Percentiles rank a stretch among this genome's conserved stretches.
Conservation (phyloP, 2,888 invertebrate genomes). For the Camptogramma bilineatum region DNA sequence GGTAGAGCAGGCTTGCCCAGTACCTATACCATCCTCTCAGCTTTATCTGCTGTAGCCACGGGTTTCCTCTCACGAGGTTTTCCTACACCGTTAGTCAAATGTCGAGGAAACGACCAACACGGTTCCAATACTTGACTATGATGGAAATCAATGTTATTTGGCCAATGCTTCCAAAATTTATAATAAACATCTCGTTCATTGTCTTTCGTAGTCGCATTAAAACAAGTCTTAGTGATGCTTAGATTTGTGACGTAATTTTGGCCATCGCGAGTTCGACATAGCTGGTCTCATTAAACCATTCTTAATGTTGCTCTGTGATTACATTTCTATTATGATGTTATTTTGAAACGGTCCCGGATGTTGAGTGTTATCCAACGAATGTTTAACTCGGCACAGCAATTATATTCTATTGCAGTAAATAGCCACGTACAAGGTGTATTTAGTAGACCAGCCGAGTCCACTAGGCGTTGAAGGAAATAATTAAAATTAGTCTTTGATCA, state of each 20-base stretch:
- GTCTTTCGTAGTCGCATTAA: too few species aligned
- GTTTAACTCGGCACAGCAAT: slow-evolving; percentile 38
- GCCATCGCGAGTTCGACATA: background rate
- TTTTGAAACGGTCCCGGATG: slow-evolving; percentile 46
- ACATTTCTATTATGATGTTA: slow-evolving; percentile 41
- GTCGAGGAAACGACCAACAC: too few species aligned
- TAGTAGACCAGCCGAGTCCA: slow-evolving; percentile 32
- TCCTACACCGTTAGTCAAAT: too few species aligned
- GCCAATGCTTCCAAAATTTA: too few species aligned
- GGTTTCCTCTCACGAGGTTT: too few species aligned
- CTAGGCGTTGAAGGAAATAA: slow-evolving; percentile 51
- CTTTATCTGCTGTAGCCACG: background rate
- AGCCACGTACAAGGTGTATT: slow-evolving; percentile 36
- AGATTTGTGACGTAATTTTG: background rate
- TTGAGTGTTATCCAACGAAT: slow-evolving; percentile 45
- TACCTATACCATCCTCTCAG: background rate
- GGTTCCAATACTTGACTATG: too few species aligned
- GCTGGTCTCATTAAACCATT: background rate
- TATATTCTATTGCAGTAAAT: slow-evolving; percentile 42
- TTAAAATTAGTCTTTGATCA: slow-evolving; percentile 53
- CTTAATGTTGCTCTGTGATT: slow-evolving; percentile 30
- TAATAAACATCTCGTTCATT: too few species aligned
- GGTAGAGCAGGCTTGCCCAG: too few species aligned
- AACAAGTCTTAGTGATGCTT: background rate
- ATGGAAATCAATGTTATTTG: too few species aligned